Base-by-base conservation (phyloP, 2,797 vertebrate species). In the Morelia viridis region DNA sequence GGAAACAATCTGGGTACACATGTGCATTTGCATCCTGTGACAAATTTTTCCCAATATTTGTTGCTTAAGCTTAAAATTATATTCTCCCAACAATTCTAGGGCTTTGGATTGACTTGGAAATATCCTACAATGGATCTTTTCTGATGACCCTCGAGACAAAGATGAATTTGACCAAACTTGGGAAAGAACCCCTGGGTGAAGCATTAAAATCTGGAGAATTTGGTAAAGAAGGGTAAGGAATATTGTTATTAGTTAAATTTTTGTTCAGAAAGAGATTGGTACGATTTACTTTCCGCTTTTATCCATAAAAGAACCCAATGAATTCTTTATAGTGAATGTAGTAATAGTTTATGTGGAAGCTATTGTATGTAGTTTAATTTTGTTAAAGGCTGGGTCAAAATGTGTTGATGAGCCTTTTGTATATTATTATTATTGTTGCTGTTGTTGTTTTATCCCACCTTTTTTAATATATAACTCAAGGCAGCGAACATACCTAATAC, bases 141-240 rank as follows among this genome's bases (percentile, higher is more conserved):
- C 98, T 99, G 93, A 99, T 99, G 99, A 99, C 99, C 62, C 97
- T 99, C 31, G 98, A 99, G 97, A 99, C 99, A 89, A 99, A 99
- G 98, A 99, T 99, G 99, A 99, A 99, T 96, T 98, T 99, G 96
- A 98, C 98, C 90, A 98, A 98, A 94, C 97, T 99, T 94, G 99
- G 99, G 89, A 99, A 99, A 97, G 99, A 99, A 94, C 97, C 97
- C 0, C 95, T 98, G 88, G 98, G 97, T 91, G 99, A 99, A 93
- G 98, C 97, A 0, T 94, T 98, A 31, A 95, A 98, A 94, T 94
- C 98, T 0, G 98, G 98, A 68, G 99, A 99, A 86, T 95, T 98
- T n/a, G 98, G 99, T 96, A 99, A 97, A 98, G 99, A 99, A 85
- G 99, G 99, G 99, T 99, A 98, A 99, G 98, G 85, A 94, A 76